Percentiles rank a stretch among this genome's conserved stretches.
phyloP scores from a whole-genome alignment of 2,797 vertebrate genomes.

The Psittacula echo region DNA sequence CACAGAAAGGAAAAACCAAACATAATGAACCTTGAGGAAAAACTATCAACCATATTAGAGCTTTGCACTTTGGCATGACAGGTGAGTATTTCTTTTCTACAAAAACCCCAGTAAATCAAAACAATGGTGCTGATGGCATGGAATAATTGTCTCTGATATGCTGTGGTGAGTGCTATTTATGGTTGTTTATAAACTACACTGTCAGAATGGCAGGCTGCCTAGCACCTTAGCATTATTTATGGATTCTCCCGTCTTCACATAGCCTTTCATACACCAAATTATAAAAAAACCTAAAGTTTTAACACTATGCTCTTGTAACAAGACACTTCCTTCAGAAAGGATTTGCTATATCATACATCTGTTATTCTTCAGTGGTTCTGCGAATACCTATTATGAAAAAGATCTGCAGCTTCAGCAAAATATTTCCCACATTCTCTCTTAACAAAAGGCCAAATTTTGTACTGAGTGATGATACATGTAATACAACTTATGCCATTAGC shows the following conservation, averaged over 20 bases:
- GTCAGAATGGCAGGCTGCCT: conserved; percentile 60
- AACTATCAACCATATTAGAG: conserved; percentile 35
- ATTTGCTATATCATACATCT: background rate
- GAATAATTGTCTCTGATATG: conserved; percentile 75
- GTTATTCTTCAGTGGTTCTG: background rate
- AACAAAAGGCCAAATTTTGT: background rate
- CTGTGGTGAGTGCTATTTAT: conserved; percentile 69
- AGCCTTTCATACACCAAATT: conserved; percentile 16
- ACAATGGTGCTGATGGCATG: conserved; percentile 36
- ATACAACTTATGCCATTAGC: background rate
- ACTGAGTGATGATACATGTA: background rate
- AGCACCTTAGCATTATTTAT: conserved; percentile 66
- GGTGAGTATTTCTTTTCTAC: conserved; percentile 64
- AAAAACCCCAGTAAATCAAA: conserved; percentile 71
- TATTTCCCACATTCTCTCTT: background rate
- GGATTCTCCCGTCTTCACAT: conserved; percentile 24
- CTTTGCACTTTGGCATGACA: conserved; percentile 44
- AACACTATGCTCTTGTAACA: background rate
- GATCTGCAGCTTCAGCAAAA: background rate
- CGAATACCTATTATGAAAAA: background rate
- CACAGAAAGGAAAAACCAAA: conserved; percentile 35
- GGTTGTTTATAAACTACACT: conserved; percentile 72
- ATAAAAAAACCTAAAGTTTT: background rate
- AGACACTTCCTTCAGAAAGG: conserved; percentile 1
- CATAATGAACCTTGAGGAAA: conserved; percentile 42